Evolutionary conservation across 1,140 invertebrate species (phyloP).

Genomic region (Drosophila repleta): DNA sequence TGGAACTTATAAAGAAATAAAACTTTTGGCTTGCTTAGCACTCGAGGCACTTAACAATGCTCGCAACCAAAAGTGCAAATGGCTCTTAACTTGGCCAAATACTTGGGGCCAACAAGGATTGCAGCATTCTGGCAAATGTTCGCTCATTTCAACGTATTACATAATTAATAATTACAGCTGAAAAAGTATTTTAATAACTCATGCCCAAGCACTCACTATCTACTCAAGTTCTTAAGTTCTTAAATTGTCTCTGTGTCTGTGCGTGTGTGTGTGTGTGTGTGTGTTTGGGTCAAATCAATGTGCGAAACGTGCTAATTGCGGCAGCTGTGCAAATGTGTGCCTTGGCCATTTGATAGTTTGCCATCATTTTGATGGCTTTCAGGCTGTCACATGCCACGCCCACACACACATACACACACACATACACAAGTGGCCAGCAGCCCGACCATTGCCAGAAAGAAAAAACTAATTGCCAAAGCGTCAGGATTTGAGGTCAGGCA

Average conservation of each 20-base stretch:
- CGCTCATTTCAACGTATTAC: constrained; percentile 64
- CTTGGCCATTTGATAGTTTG: constrained; percentile 75
- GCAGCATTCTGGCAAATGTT: constrained; percentile 36
- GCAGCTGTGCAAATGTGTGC: constrained; percentile 79
- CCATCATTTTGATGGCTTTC: constrained; percentile 76
- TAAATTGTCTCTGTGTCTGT: neutral
- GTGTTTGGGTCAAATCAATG: constrained; percentile 63
- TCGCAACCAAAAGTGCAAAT: neutral
- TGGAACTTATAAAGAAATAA: too few relatives aligned
- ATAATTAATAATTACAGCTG: constrained; percentile 74
- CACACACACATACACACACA: constrained; percentile 2
- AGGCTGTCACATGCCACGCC: constrained; percentile 23
- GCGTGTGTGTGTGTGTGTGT: neutral
- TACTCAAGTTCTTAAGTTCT: constrained; percentile 34
- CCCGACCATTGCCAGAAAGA: constrained; percentile 32
- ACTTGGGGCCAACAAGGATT: constrained; percentile 19
- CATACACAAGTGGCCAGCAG: too few relatives aligned
- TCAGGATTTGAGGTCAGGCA: constrained; percentile 22
- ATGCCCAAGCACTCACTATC: constrained; percentile 21
- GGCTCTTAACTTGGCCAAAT: constrained; percentile 17
- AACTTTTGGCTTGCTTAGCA: too few relatives aligned
- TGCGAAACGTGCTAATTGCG: constrained; percentile 81
- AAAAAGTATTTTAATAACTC: constrained; percentile 75
- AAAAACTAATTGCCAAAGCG: constrained; percentile 67
- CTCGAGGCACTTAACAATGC: too few relatives aligned